Percentiles rank a stretch among this genome's conserved stretches.
phyloP scores from a whole-genome alignment of 2,888 invertebrate species.

The Clusia tigrina region DNA sequence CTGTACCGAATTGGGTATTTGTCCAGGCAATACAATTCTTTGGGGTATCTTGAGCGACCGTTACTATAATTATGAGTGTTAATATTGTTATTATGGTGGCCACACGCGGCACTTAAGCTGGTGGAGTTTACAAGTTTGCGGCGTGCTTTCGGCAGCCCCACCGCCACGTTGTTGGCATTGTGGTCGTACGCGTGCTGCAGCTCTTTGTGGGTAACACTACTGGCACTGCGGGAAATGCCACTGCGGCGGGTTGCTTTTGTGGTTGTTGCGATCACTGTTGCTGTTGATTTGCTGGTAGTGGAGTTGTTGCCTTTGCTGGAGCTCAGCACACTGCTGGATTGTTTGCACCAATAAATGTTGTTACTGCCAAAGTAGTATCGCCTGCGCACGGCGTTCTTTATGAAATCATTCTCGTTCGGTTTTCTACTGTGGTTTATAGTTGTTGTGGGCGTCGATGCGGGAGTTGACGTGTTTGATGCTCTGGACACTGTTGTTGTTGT shows the following conservation, averaged over 20 bases:
- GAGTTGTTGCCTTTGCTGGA: conserved; percentile 7
- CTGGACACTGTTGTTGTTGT: conserved; percentile 21
- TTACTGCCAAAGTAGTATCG: conserved; percentile 56
- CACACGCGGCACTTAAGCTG: conserved; percentile 48
- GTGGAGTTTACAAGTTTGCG: conserved; percentile 45
- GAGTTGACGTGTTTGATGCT: conserved; percentile 16
- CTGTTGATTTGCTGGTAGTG: neutral
- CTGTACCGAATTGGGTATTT: conserved; percentile 34
- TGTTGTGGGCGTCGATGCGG: conserved; percentile 15
- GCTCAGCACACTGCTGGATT: conserved; percentile 22
- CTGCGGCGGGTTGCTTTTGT: conserved; percentile 9
- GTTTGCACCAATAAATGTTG: conserved; percentile 58
- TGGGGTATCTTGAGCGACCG: conserved; percentile 28
- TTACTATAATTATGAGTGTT: conserved; percentile 14
- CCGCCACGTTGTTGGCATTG: conserved; percentile 14
- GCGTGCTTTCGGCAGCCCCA: conserved; percentile 40
- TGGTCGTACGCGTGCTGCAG: conserved; percentile 28
- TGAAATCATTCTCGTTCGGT: conserved; percentile 5
- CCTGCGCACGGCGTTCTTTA: conserved; percentile 41
- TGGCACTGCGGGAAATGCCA: conserved; percentile 48
- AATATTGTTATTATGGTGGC: conserved; percentile 31
- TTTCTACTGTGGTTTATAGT: conserved; percentile 7
- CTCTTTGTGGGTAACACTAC: conserved; percentile 48
- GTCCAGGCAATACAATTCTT: conserved; percentile 49
- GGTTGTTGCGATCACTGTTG: conserved; percentile 3